Percentiles rank a stretch among this genome's conserved stretches.
These are phyloP conservation scores for Drosophila kanapiae DNA, from an alignment of 1,140 invertebrate genomes.

Conservation along the genomic window DNA sequence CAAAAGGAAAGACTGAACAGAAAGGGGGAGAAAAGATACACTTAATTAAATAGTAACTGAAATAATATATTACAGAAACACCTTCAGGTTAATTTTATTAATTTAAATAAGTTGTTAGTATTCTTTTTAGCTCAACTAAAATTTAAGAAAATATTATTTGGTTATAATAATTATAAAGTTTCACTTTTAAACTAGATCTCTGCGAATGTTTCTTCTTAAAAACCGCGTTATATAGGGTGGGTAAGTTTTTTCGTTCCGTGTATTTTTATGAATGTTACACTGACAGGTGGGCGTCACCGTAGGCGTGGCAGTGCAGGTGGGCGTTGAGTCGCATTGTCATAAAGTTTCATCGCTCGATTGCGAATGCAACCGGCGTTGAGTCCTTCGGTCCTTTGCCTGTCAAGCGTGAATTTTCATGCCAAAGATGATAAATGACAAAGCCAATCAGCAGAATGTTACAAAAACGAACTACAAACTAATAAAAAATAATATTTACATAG, in stretches of 20 bases:
- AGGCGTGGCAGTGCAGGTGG: conserved; percentile 8
- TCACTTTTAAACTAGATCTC: too few relatives aligned
- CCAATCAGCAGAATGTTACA: conserved; percentile 45
- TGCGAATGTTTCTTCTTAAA: too few relatives aligned
- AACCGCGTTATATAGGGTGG: too few relatives aligned
- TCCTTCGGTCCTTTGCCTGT: conserved; percentile 41
- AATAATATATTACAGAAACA: too few relatives aligned
- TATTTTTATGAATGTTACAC: conserved; percentile 22
- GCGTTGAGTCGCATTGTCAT: conserved; percentile 63
- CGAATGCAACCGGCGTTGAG: conserved; percentile 15
- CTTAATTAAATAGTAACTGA: too few relatives aligned
- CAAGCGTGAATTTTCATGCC: conserved; percentile 68
- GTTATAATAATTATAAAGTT: too few relatives aligned
- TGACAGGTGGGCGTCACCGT: conserved; percentile 54
- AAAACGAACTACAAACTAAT: not conserved
- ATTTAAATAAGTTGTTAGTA: too few relatives aligned
- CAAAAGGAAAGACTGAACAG: too few relatives aligned
- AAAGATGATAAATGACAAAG: conserved; percentile 66
- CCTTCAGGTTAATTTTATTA: too few relatives aligned
- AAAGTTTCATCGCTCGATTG: conserved; percentile 63
- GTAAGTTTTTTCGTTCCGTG: not conserved
- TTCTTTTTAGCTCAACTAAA: too few relatives aligned
- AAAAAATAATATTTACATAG: not conserved
- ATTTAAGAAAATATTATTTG: too few relatives aligned
- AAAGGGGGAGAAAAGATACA: too few relatives aligned